A percentile compares a stretch with the other conserved stretches of the same genome.
phyloP scores from a whole-genome alignment of 2,113 vertebrate genomes.

The Paedocypris sp. region DNA sequence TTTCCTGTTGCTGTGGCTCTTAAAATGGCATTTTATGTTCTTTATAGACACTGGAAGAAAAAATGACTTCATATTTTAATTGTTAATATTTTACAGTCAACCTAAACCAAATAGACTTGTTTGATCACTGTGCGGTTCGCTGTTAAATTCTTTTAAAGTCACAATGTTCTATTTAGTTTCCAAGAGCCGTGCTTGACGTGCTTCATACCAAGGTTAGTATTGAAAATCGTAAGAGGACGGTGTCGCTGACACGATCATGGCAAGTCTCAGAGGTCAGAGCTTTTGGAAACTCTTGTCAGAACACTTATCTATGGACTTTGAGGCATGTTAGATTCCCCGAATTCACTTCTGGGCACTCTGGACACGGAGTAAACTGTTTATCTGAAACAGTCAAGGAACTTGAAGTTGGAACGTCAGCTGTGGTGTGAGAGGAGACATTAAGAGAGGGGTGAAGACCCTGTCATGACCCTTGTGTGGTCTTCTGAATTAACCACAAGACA shows the following conservation, averaged over 20 bases:
- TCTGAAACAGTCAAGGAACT: slow-evolving; percentile 41
- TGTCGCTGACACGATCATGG: slow-evolving; percentile 14
- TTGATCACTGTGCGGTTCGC: no score
- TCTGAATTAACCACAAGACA: no score
- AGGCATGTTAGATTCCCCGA: slow-evolving; percentile 34
- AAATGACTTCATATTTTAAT: no score
- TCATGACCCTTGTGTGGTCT: no score
- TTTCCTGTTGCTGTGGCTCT: background rate
- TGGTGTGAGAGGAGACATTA: slow-evolving; percentile 15
- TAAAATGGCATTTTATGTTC: background rate
- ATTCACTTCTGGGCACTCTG: slow-evolving; percentile 23
- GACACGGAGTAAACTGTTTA: slow-evolving; percentile 44
- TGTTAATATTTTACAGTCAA: no score
- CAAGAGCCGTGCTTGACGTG: slow-evolving; percentile 13
- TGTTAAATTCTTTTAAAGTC: no score
- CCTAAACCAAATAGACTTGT: no score
- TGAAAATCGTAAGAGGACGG: slow-evolving; percentile 14
- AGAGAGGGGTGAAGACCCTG: no score
- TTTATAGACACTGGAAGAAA: background rate
- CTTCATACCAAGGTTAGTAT: slow-evolving; percentile 24
- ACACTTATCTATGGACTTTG: slow-evolving; percentile 27
- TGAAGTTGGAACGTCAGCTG: slow-evolving; percentile 28
- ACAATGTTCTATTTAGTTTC: slow-evolving; percentile 22
- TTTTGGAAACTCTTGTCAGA: background rate
- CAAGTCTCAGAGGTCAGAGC: slow-evolving; percentile 6